Percentiles rank a stretch among this genome's conserved stretches.
Conservation (phyloP, 2,888 invertebrate genomes). For the Drosophila formosana region DNA sequence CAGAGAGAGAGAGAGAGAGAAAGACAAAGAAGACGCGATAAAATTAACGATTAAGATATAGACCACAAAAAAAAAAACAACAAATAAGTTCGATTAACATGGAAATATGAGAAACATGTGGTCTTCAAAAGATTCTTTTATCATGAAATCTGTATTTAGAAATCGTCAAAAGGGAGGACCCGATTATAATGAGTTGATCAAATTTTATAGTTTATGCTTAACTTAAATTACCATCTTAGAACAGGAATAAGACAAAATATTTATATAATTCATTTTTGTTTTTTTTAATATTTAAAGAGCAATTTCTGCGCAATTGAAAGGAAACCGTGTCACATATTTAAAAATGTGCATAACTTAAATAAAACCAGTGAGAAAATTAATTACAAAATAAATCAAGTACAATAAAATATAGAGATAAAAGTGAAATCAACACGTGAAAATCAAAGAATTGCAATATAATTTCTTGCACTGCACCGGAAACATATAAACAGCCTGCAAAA, state of each 20-base stretch:
- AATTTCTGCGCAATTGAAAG: conserved; percentile 13
- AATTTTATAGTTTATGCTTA: conserved; percentile 9
- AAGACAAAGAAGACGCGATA: conserved; percentile 1
- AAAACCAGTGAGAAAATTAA: conserved; percentile 30
- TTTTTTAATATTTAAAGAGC: conserved; percentile 17
- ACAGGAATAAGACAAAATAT: conserved; percentile 3
- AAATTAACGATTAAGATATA: conserved; percentile 20
- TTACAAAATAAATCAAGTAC: conserved; percentile 13
- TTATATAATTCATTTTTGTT: conserved; percentile 10
- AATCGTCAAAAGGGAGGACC: not conserved
- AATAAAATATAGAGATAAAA: conserved; percentile 12
- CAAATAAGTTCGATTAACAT: conserved; percentile 14
- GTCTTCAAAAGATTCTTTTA: not conserved
- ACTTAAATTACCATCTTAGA: conserved; percentile 1
- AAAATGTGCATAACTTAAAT: conserved; percentile 47
- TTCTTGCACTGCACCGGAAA: conserved; percentile 49
- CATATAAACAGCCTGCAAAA: conserved; percentile 71
- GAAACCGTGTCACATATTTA: conserved; percentile 22
- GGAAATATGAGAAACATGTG: conserved; percentile 33
- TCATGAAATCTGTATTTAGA: not conserved
- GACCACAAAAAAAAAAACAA: conserved; percentile 21
- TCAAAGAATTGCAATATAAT: conserved; percentile 14
- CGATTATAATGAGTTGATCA: not conserved
- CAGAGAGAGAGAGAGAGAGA: not conserved
- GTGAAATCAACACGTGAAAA: conserved; percentile 33